These are phyloP conservation scores for Anser cygnoides DNA, from an alignment of 2,113 vertebrate genomes.

Conservation along the genomic window DNA sequence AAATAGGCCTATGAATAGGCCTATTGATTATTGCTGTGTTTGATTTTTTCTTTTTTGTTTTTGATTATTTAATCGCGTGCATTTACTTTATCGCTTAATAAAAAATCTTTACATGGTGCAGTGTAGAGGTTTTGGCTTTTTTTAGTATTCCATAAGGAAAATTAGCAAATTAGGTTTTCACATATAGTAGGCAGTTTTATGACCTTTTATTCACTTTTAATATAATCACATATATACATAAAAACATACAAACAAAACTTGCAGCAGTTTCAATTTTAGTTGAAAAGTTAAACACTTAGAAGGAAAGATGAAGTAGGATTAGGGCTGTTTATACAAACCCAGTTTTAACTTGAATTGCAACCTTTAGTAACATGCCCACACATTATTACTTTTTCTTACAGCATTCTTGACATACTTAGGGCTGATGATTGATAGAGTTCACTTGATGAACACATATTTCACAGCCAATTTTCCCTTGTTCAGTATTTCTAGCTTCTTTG, in stretches of 20 bases:
- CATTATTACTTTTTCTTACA: not conserved
- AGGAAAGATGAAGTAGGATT: not conserved
- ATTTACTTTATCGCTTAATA: slow-evolving; percentile 25
- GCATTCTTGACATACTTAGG: not conserved
- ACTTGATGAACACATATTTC: not conserved
- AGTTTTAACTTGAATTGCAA: not conserved
- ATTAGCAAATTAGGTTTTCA: not conserved
- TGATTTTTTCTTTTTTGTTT: not conserved
- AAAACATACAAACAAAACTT: not conserved
- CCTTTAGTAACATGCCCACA: not conserved
- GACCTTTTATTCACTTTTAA: not conserved
- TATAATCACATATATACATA: not conserved
- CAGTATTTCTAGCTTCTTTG: not conserved
- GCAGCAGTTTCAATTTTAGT: not conserved
- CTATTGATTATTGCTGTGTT: not conserved
- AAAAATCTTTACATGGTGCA: slow-evolving; percentile 1
- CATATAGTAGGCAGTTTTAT: not conserved
- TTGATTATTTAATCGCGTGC: not conserved
- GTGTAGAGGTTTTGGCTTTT: not conserved
- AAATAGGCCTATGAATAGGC: not conserved
- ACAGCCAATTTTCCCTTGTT: not conserved
- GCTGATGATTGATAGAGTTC: not conserved
- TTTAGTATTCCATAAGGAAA: not conserved
- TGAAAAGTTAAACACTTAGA: not conserved
- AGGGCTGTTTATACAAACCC: not conserved